Evolutionary conservation across 2,113 vertebrate species (phyloP), one percentile per base, ranked within the genome.

Genomic region (Mionectes macconnelli): DNA sequence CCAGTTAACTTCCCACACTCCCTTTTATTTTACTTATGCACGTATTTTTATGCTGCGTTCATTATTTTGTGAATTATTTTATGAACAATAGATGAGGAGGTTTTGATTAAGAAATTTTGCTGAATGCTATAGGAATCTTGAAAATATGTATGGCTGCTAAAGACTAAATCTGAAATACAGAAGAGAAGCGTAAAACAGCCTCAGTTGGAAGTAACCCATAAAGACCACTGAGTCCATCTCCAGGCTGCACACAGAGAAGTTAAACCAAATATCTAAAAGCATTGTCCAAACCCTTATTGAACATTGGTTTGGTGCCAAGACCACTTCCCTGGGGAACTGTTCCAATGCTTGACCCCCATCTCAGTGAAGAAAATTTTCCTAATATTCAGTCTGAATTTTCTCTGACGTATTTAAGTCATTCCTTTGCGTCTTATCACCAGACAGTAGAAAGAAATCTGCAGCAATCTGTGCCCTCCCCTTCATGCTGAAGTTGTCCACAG

Each of bases 401-500:
- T 25, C n/a, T 21, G 27, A 21, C 15, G 18, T 14, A 30, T 60
- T 53, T 35, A 74, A 55, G 40, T 12, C 25, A 20, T 67, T 62
- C 31, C 27, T 30, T 77, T 5, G 0, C 15, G 47, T 31, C 3
- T 19, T 35, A 6, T 33, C 24, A 57, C 18, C 4, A 14, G 18
- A 30, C 16, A 56, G 6, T 23, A 55, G 62, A 69, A 56, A 60
- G 25, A 44, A 56, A 42, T 55, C 25, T 47, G 11, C 20, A 53
- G 27, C 1, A 3, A 23, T 7, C 12, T 25, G 12, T 66, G 12
- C 4, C 8, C 8, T 35, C 27, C 5, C 2, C 31, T 47, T 55
- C 16, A 33, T 8, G 6, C 10, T 37, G 45, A 73, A 53, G 40
- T 42, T 60, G 25, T 18, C 42, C 39, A 55, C 15, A 74, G 19